Evolutionary conservation across 2,888 invertebrate genomes (phyloP).

Genomic region (Augiades crinisus): DNA sequence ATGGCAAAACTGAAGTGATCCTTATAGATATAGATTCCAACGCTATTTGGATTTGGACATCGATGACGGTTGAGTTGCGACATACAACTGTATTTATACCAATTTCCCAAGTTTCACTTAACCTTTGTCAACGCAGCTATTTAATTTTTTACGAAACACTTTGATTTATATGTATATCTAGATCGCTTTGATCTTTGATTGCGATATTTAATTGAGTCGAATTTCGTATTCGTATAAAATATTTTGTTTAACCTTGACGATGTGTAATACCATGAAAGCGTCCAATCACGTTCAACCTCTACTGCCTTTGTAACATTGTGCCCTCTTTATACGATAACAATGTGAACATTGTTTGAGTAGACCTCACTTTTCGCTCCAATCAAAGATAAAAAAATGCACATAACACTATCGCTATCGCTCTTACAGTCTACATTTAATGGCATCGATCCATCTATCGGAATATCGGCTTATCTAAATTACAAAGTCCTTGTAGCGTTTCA

Average conservation of each 20-base stretch:
- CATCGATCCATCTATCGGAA: constrained; percentile 54
- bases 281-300: constrained; percentile 11
- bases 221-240: constrained; percentile 6
- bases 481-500: constrained; percentile 47
- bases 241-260: background rate
- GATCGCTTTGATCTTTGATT: constrained; percentile 13
- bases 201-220: background rate
- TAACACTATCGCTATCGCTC: constrained; percentile 18
- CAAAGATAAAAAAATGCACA: constrained; percentile 18
- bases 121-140: constrained; percentile 18
- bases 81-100: constrained; percentile 5
- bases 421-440: constrained; percentile 54
- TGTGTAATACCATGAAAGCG: background rate
- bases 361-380: constrained; percentile 19
- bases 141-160: constrained; percentile 19
- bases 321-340: constrained; percentile 12
- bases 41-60: constrained; percentile 16
- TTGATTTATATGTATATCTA: constrained; percentile 15
- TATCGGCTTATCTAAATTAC: constrained; percentile 58
- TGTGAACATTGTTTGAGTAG: constrained; percentile 16
- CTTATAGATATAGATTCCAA: constrained; percentile 2
- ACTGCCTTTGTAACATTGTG: constrained; percentile 16
- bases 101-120: constrained; percentile 22
- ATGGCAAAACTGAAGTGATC: too few species aligned
- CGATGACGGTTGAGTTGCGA: constrained; percentile 6